These are phyloP conservation scores for Heliconius ethilla DNA, from an alignment of 2,888 invertebrate species.

Conservation along the genomic window DNA sequence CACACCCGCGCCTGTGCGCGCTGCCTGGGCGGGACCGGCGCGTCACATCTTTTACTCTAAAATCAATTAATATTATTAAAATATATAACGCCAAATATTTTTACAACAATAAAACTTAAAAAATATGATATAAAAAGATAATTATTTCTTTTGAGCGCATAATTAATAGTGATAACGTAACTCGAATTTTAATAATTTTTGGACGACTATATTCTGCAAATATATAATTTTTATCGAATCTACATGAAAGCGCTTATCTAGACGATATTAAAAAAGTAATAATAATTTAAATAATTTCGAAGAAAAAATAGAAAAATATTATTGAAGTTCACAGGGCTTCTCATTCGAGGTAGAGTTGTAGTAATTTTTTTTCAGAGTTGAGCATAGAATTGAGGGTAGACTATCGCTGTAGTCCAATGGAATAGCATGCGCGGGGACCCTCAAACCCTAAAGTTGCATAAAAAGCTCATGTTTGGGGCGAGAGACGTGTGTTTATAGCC, in stretches of 20 bases:
- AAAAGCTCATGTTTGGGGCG: slow-evolving; percentile 65
- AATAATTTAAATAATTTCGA: slow-evolving; percentile 35
- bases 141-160: slow-evolving; percentile 12
- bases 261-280: slow-evolving; percentile 10
- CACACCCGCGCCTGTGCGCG: slow-evolving; percentile 58
- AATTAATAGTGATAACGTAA: background rate
- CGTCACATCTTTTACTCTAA: background rate
- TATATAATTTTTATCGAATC: slow-evolving; percentile 15
- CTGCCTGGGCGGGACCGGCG: slow-evolving; percentile 64
- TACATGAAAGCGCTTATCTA: slow-evolving; percentile 30
- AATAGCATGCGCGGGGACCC: slow-evolving; percentile 64
- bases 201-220: background rate
- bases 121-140: slow-evolving; percentile 30
- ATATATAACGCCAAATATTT: slow-evolving; percentile 1
- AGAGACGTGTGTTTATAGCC: slow-evolving; percentile 62
- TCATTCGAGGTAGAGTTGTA: slow-evolving; percentile 56
- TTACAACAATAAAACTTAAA: background rate
- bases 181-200: slow-evolving; percentile 29
- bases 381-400: slow-evolving; percentile 29
- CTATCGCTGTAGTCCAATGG: slow-evolving; percentile 37
- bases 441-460: slow-evolving; percentile 68
- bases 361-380: slow-evolving; percentile 64
- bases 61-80: background rate
- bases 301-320: slow-evolving; percentile 54
- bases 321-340: slow-evolving; percentile 50